Evolutionary conservation across 1,140 invertebrate species (phyloP).

Genomic region (Drosophila sulfurigaster): DNA sequence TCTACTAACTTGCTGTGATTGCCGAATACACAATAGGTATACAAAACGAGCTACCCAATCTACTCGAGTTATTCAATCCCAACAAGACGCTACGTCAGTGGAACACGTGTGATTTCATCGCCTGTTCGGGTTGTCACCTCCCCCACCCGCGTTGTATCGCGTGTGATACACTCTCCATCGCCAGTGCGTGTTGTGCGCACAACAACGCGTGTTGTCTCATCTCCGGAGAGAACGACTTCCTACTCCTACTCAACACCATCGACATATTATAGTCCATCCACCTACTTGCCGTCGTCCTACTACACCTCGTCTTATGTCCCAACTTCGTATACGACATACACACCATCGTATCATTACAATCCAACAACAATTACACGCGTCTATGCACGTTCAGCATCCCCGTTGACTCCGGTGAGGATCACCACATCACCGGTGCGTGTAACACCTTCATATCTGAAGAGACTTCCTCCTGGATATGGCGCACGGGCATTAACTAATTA

Average conservation of each 20-base stretch:
- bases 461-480: constrained; percentile 88
- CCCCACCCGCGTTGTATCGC: constrained; percentile 80
- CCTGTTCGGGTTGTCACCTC: constrained; percentile 82
- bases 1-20: constrained; percentile 39
- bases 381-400: constrained; percentile 84
- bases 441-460: constrained; percentile 89
- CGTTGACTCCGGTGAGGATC: constrained; percentile 87
- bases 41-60: constrained; percentile 83
- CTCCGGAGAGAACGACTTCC: constrained; percentile 75
- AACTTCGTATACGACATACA: constrained; percentile 76
- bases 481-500: constrained; percentile 90
- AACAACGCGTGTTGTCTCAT: constrained; percentile 86
- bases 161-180: constrained; percentile 85
- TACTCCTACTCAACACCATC: constrained; percentile 70
- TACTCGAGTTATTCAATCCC: constrained; percentile 85
- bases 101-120: constrained; percentile 76
- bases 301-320: constrained; percentile 85
- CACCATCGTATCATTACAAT: constrained; percentile 78
- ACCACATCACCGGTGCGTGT: constrained; percentile 86
- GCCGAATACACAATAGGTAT: constrained; percentile 67
- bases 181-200: constrained; percentile 86
- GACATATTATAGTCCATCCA: constrained; percentile 66
- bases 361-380: constrained; percentile 77
- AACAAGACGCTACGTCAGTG: constrained; percentile 85
- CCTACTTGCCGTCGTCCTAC: constrained; percentile 86